Conservation (phyloP, 2,113 vertebrate genomes). For the Colaptes auratus region DNA sequence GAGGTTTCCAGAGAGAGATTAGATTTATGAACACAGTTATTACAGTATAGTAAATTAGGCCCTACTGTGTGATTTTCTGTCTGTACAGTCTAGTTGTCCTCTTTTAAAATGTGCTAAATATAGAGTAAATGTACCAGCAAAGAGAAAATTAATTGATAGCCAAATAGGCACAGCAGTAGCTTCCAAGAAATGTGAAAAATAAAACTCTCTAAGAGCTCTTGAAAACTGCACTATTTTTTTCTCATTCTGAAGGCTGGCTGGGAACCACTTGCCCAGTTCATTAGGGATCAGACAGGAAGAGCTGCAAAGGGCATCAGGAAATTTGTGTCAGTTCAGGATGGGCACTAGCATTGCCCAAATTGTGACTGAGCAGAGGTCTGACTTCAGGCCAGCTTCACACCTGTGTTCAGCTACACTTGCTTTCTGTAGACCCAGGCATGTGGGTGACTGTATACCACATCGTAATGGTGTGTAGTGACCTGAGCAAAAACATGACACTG, state of each 20-base stretch:
- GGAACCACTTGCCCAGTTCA: background rate
- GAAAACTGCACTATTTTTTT: constrained; percentile 36
- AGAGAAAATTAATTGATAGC: constrained; percentile 71
- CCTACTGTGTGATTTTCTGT: constrained; percentile 62
- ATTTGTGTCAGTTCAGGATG: background rate
- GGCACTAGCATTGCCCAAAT: background rate
- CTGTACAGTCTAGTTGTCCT: constrained; percentile 64
- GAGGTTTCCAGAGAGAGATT: constrained; percentile 25
- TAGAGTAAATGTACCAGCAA: constrained; percentile 69
- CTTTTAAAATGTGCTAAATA: constrained; percentile 70
- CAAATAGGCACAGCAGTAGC: constrained; percentile 71
- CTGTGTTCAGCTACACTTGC: background rate
- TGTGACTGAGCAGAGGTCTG: background rate
- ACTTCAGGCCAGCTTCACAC: background rate
- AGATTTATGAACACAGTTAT: constrained; percentile 69
- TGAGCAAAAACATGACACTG: background rate
- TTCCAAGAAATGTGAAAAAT: constrained; percentile 53
- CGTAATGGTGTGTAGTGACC: background rate
- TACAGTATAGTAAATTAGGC: constrained; percentile 50
- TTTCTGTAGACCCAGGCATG: background rate
- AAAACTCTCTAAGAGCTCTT: constrained; percentile 45
- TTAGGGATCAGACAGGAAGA: background rate
- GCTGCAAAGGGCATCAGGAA: background rate
- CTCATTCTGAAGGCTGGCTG: constrained; percentile 25
- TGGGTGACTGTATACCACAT: background rate